Percentiles rank a stretch among this genome's conserved stretches.
Conservation (phyloP, 2,113 vertebrate species). For the Loxodonta africana region DNA sequence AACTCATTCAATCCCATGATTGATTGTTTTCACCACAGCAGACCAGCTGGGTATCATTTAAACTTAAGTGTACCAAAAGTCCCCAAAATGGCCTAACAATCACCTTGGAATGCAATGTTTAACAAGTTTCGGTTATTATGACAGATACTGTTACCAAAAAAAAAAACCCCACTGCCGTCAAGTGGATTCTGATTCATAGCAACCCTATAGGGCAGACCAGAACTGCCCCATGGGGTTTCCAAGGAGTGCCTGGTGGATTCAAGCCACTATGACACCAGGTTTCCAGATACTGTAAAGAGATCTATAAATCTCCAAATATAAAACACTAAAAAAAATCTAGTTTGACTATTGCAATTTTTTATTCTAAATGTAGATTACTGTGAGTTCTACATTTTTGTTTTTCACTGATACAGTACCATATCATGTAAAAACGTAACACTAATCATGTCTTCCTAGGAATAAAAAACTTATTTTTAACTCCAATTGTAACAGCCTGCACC, state of each 20-base stretch:
- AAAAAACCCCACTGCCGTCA: no score
- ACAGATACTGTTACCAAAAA: no score
- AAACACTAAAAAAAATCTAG: background rate
- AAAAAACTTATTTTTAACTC: no score
- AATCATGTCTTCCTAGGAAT: background rate
- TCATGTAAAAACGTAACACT: slow-evolving; percentile 5
- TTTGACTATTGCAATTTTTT: background rate
- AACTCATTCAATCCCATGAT: background rate
- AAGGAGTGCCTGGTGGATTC: no score
- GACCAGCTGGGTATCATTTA: slow-evolving; percentile 40
- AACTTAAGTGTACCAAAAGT: slow-evolving; percentile 7
- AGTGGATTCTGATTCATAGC: no score
- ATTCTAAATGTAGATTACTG: background rate
- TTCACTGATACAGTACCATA: background rate
- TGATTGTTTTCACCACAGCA: background rate
- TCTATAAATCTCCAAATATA: background rate
- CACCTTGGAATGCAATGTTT: slow-evolving; percentile 8
- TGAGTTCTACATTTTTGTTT: background rate
- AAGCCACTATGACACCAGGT: no score
- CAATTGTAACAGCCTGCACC: background rate
- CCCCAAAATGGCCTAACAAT: background rate
- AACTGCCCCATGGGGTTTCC: no score
- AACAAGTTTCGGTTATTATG: background rate
- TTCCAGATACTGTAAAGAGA: slow-evolving; percentile 5
- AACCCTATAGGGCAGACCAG: no score